A percentile compares a stretch with the other conserved stretches of the same genome.
Conservation (phyloP, 2,113 vertebrate species). For the Casuarius casuarius region DNA sequence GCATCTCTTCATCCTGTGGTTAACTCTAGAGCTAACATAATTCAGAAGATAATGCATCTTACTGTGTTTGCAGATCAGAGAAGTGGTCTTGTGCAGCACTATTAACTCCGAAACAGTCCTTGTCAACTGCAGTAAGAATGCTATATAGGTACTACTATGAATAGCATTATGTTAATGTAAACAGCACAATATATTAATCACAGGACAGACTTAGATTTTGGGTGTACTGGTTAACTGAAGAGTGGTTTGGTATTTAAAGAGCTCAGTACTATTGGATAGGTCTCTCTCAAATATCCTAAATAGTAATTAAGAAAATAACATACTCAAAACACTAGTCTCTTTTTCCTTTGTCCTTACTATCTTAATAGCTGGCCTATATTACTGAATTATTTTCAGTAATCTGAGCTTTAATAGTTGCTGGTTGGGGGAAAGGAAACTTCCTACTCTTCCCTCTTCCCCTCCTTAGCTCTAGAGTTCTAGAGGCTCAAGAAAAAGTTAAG, state of each 20-base stretch:
- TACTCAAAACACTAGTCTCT: neutral
- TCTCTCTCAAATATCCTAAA: neutral
- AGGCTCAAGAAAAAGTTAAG: neutral
- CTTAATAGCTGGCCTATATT: neutral
- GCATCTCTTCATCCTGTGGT: conserved; percentile 68
- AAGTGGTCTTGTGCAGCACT: neutral
- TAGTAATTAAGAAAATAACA: neutral
- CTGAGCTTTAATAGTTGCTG: neutral
- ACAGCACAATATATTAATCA: accelerated
- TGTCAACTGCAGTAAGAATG: conserved; percentile 2
- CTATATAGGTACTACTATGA: neutral
- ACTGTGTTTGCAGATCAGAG: conserved; percentile 58
- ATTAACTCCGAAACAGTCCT: conserved; percentile 11
- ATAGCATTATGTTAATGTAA: neutral
- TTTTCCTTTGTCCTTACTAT: neutral
- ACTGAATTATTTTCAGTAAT: neutral
- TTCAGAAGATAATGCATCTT: conserved; percentile 67
- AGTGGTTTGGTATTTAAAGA: neutral
- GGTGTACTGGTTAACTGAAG: neutral
- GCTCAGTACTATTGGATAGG: neutral
- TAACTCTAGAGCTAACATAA: conserved; percentile 63
- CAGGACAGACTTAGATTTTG: neutral
- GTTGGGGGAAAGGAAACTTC: neutral
- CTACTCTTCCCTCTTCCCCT: neutral
- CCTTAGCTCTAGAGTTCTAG: neutral